Conservation (phyloP, 2,113 vertebrate genomes). For the Zootoca vivipara region DNA sequence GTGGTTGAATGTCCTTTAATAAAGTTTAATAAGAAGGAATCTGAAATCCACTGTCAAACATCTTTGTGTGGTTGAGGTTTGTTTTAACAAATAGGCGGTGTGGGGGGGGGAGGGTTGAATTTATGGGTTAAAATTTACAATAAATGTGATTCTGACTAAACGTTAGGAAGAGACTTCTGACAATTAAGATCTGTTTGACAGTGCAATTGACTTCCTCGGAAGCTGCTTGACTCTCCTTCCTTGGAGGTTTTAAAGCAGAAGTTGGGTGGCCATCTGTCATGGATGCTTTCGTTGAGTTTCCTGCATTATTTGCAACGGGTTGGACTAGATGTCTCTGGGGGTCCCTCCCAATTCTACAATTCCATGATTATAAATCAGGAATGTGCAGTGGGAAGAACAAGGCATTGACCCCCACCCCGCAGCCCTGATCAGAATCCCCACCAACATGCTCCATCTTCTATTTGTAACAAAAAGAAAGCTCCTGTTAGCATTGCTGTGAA, state of each 20-base stretch:
- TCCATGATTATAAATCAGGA: neutral
- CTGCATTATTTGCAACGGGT: too few relatives aligned
- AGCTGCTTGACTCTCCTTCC: neutral
- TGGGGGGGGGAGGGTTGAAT: too few relatives aligned
- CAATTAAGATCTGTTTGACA: too few relatives aligned
- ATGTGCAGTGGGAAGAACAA: neutral
- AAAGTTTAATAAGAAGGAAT: neutral
- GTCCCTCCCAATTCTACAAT: too few relatives aligned
- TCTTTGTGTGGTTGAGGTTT: neutral
- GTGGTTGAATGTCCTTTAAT: neutral
- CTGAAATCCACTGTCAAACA: neutral
- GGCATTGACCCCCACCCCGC: neutral
- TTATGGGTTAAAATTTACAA: too few relatives aligned
- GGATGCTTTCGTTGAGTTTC: too few relatives aligned
- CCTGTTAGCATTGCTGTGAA: too few relatives aligned
- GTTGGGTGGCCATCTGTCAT: too few relatives aligned
- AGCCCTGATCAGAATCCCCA: neutral
- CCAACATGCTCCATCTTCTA: neutral
- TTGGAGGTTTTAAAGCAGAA: too few relatives aligned
- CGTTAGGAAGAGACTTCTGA: too few relatives aligned
- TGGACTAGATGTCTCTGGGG: too few relatives aligned
- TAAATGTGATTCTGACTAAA: too few relatives aligned
- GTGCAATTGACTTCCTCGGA: neutral
- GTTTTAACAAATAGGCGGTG: neutral
- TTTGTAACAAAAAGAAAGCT: neutral